phyloP scores from a whole-genome alignment of 2,797 vertebrate species.

The Lateolabrax maculatus region DNA sequence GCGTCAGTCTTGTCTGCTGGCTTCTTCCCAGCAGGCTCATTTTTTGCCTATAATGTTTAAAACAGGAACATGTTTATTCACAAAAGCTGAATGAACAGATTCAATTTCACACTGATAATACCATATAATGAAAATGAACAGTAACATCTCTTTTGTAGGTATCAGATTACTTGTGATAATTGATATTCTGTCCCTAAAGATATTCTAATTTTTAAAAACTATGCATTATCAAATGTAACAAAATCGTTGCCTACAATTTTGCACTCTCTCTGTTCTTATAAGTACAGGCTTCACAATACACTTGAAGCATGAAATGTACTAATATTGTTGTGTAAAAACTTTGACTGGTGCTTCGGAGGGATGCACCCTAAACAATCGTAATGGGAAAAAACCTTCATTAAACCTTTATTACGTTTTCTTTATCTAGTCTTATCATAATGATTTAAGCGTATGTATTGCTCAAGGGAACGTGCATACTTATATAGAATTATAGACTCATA shows the following conservation, averaged over 20 bases:
- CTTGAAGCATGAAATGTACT: background rate
- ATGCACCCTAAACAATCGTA: background rate
- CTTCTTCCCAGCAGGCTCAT: conserved; percentile 96
- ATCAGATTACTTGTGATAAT: background rate
- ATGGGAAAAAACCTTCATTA: background rate
- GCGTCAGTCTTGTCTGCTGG: conserved; percentile 88
- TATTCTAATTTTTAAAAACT: background rate
- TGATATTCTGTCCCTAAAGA: background rate
- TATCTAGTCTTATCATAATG: background rate
- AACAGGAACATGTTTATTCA: background rate
- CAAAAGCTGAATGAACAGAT: background rate
- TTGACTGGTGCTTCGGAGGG: background rate
- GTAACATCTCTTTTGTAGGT: background rate
- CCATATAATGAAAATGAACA: background rate
- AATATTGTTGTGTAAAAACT: background rate
- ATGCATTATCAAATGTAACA: background rate
- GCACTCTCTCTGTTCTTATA: too few species aligned
- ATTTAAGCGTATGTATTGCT: background rate
- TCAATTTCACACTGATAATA: background rate
- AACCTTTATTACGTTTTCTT: background rate
- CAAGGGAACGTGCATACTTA: too few species aligned
- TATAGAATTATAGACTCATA: too few species aligned
- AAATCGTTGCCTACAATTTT: background rate
- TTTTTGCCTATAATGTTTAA: conserved; percentile 91
- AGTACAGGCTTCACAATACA: background rate